A percentile compares a stretch with the other conserved stretches of the same genome.
phyloP scores from a whole-genome alignment of 2,888 invertebrate species.

The Eupithecia tripunctaria region DNA sequence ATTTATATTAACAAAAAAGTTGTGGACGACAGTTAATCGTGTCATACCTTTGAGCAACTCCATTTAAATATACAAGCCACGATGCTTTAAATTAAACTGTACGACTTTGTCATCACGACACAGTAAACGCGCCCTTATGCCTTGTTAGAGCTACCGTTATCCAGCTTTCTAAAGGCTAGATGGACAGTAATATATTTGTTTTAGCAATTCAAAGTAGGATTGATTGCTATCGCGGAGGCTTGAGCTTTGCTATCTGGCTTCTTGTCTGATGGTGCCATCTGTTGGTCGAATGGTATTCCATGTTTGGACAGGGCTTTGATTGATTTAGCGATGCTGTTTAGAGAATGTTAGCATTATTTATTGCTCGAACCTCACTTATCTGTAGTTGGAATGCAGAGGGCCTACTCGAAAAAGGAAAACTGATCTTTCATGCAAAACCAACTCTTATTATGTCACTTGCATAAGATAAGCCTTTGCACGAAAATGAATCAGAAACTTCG shows the following conservation, averaged over 20 bases:
- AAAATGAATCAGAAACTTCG: no score
- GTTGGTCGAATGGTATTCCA: background rate
- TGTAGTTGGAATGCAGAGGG: background rate
- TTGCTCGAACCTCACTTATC: background rate
- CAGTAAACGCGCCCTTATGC: background rate
- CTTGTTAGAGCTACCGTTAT: slow-evolving; percentile 20
- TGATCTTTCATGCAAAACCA: no score
- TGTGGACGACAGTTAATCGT: no score
- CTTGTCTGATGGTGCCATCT: slow-evolving; percentile 4
- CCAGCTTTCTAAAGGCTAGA: background rate
- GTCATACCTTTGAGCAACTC: no score
- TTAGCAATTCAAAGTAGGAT: slow-evolving; percentile 14
- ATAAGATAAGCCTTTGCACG: no score
- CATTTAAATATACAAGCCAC: no score
- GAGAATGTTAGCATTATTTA: background rate
- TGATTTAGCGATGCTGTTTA: background rate
- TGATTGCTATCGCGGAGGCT: slow-evolving; percentile 8
- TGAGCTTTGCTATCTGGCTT: background rate
- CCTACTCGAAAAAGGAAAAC: no score
- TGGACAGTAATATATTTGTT: slow-evolving; percentile 15
- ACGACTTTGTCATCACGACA: no score
- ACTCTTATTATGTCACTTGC: no score
- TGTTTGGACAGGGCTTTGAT: background rate
- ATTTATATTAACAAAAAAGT: no score
- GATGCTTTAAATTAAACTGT: no score